These are phyloP conservation scores for Listrodromus nycthemerus DNA, from an alignment of 2,888 invertebrate species.

Conservation along the genomic window DNA sequence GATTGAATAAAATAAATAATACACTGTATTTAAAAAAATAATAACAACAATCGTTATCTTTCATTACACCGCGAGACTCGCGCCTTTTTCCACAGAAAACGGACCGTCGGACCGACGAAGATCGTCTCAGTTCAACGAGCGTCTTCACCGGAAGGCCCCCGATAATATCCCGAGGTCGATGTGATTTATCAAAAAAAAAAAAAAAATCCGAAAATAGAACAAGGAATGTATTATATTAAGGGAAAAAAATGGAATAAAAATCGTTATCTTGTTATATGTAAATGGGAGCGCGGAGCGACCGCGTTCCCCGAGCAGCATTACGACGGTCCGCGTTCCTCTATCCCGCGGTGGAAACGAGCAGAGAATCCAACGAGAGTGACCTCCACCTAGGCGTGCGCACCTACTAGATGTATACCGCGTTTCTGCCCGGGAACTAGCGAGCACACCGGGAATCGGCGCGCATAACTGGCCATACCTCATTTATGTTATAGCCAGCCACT, in stretches of 20 bases:
- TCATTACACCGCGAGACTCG: no score
- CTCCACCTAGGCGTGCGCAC: background rate
- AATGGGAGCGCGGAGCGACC: slow-evolving; percentile 73
- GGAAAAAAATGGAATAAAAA: slow-evolving; percentile 77
- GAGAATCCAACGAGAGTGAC: slow-evolving; percentile 43
- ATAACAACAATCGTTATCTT: no score
- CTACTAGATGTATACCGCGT: background rate
- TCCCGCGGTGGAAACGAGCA: slow-evolving; percentile 56
- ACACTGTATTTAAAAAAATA: no score
- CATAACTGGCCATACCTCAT: slow-evolving; percentile 23
- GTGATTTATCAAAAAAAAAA: slow-evolving; percentile 64
- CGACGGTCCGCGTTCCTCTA: slow-evolving; percentile 68
- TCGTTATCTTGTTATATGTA: slow-evolving; percentile 83
- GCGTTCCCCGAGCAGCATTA: slow-evolving; percentile 70
- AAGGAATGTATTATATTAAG: slow-evolving; percentile 77
- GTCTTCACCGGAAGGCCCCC: background rate
- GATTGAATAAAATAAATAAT: slow-evolving; percentile 60
- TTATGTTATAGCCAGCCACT: background rate
- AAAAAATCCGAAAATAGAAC: slow-evolving; percentile 14
- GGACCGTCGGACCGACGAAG: background rate
- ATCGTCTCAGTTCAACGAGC: background rate
- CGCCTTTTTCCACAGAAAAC: no score
- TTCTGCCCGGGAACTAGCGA: slow-evolving; percentile 11
- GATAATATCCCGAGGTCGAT: slow-evolving; percentile 57
- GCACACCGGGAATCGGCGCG: background rate